These are phyloP conservation scores for Catagonus wagneri DNA, from an alignment of 2,113 vertebrate genomes.

Conservation along the genomic window DNA sequence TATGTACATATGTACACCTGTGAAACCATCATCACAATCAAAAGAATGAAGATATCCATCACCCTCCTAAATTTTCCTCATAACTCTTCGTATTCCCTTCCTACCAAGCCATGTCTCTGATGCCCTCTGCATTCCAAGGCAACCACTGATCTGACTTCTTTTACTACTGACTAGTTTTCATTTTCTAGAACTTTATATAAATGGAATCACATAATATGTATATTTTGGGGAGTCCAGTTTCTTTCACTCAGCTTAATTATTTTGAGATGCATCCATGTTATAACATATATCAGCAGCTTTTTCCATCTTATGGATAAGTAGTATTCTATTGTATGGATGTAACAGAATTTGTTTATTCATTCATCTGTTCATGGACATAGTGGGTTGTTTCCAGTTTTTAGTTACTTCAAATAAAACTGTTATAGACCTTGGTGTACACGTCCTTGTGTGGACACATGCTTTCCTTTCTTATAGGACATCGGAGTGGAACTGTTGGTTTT, in stretches of 20 bases:
- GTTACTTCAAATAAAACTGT: slow-evolving; percentile 31
- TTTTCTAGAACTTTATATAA: slow-evolving; percentile 55
- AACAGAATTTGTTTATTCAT: not conserved
- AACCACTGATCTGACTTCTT: not conserved
- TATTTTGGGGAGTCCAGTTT: not conserved
- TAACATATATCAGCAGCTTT: not conserved
- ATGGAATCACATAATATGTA: slow-evolving; percentile 19
- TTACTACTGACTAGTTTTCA: not conserved
- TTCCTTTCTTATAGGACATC: slow-evolving; percentile 31
- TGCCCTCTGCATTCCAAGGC: not conserved
- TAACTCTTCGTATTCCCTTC: not conserved
- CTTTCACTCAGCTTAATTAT: slow-evolving; percentile 53
- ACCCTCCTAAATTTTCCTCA: not conserved
- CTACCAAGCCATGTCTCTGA: not conserved
- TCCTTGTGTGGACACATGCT: not conserved
- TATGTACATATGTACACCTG: not conserved
- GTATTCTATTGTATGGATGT: slow-evolving; percentile 11
- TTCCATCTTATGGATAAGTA: not conserved
- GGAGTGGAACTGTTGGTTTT: not conserved
- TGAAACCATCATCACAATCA: not conserved
- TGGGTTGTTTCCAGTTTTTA: not conserved
- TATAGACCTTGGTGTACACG: not conserved
- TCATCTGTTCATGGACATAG: not conserved
- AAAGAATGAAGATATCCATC: slow-evolving; percentile 31
- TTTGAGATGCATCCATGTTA: not conserved